Evolutionary conservation across 2,113 vertebrate genomes (phyloP), one percentile per base, ranked within the genome.

Genomic region (Raja brachyura): DNA sequence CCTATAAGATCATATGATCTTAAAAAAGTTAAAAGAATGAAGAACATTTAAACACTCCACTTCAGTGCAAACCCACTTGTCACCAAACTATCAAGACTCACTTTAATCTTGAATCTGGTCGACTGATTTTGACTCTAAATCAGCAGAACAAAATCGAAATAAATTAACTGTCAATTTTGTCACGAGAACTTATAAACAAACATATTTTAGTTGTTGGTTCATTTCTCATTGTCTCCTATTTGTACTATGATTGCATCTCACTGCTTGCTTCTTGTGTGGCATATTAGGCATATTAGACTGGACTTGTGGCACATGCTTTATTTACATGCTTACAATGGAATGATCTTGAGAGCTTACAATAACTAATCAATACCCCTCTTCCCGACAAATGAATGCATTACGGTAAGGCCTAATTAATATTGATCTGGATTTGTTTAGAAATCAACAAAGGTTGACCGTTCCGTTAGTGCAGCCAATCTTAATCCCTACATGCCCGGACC

Each of bases 341-440:
- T 54, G 39, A 14, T 92, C 68, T 73, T 48, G 90, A 92, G 33
- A 92, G 59, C 25, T 85, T 56, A 85, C 81, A 85, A 68, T 92
- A 11, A 25, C 20, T 18, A 73, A 73, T 13, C 66, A 92, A 92
- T 5, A 39, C 28, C 5, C 5, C 68, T 92, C 39, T 28, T 18
- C 33, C 90, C 28, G 73, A 54, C 10, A 28, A 73, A 48, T 92
- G 70, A 88, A 54, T 9, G 14, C 0, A 74, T 92, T 33, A 48
- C 48, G 13, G 48, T 92, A 73, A 73, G 33, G 8, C 20, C 68
- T 54, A 39, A 54, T 73, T 54, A 70, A 54, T 73, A 54, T 92
- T 70, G 66, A 92, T 92, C 73, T 92, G 31, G 20, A 73, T 92
- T 54, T 54, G 39, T 92, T 90, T 92, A 92, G 90, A 92, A 92